These are phyloP conservation scores for Anagyrus pseudococci DNA, from an alignment of 2,888 invertebrate genomes.

Conservation along the genomic window DNA sequence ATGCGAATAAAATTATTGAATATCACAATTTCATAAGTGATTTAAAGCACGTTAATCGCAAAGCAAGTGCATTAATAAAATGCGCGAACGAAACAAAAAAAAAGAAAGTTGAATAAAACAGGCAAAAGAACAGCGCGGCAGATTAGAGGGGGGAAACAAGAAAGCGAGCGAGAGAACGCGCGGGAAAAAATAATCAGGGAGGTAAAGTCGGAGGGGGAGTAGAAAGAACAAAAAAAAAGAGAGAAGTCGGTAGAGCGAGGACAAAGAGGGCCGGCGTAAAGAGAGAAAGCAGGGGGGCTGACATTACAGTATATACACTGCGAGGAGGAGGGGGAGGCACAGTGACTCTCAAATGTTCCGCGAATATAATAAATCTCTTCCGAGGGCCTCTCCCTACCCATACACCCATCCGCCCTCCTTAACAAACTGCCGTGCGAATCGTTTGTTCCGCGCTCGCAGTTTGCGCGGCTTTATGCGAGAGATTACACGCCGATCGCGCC, in stretches of 20 bases:
- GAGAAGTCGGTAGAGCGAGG: background rate
- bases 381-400: slow-evolving; percentile 1
- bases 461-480: slow-evolving; percentile 10
- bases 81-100: too few relatives aligned
- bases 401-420: slow-evolving; percentile 38
- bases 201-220: background rate
- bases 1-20: too few relatives aligned
- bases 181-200: slow-evolving; percentile 26
- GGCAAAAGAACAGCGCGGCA: too few relatives aligned
- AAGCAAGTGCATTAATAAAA: too few relatives aligned
- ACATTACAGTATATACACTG: slow-evolving; percentile 60
- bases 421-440: slow-evolving; percentile 43
- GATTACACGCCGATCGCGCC: slow-evolving; percentile 20
- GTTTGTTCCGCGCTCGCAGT: slow-evolving; percentile 31
- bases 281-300: slow-evolving; percentile 46
- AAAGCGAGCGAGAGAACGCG: background rate
- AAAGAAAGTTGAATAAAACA: too few relatives aligned
- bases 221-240: slow-evolving; percentile 14
- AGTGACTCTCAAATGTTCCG: slow-evolving; percentile 59
- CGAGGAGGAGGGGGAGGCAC: too few relatives aligned
- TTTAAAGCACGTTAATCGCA: too few relatives aligned
- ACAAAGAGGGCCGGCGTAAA: background rate
- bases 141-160: background rate
- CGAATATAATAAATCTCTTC: slow-evolving; percentile 47
- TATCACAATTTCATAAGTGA: too few relatives aligned